Conservation (phyloP, 2,113 vertebrate genomes). For the Misgurnus mizolepis region DNA sequence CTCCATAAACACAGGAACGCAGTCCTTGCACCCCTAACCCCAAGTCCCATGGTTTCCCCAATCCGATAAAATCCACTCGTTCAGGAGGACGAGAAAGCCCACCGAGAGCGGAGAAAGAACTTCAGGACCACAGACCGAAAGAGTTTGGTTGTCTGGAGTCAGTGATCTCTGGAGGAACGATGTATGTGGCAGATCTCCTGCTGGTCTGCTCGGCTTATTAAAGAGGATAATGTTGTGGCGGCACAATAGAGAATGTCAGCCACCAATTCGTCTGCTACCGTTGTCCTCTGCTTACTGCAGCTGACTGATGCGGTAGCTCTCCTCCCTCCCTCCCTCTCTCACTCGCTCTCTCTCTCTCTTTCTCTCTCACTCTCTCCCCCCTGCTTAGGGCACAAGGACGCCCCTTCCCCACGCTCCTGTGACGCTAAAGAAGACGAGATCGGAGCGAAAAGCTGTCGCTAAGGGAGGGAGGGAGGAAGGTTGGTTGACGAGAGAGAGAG, state of each 20-base stretch:
- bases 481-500: background rate
- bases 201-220: constrained; percentile 8
- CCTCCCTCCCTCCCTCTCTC: constrained; percentile 54
- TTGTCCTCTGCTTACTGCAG: constrained; percentile 72
- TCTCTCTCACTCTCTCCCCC: constrained; percentile 2
- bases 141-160: constrained; percentile 59
- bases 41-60: constrained; percentile 79
- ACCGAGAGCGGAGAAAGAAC: constrained; percentile 48
- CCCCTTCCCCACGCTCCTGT: constrained; percentile 47
- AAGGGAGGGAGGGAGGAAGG: constrained; percentile 57
- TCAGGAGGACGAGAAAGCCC: constrained; percentile 30
- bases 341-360: constrained; percentile 46
- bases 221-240: constrained; percentile 14
- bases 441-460: constrained; percentile 45
- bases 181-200: constrained; percentile 46
- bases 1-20: constrained; percentile 66
- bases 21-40: constrained; percentile 64
- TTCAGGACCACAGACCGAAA: constrained; percentile 6
- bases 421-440: constrained; percentile 43
- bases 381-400: constrained; percentile 42
- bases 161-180: constrained; percentile 56
- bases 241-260: constrained; percentile 46
- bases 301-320: constrained; percentile 70
- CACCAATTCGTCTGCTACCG: constrained; percentile 61
- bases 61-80: constrained; percentile 70